These are phyloP conservation scores for Remorina albescens DNA, from an alignment of 2,797 vertebrate species.

Conservation along the genomic window DNA sequence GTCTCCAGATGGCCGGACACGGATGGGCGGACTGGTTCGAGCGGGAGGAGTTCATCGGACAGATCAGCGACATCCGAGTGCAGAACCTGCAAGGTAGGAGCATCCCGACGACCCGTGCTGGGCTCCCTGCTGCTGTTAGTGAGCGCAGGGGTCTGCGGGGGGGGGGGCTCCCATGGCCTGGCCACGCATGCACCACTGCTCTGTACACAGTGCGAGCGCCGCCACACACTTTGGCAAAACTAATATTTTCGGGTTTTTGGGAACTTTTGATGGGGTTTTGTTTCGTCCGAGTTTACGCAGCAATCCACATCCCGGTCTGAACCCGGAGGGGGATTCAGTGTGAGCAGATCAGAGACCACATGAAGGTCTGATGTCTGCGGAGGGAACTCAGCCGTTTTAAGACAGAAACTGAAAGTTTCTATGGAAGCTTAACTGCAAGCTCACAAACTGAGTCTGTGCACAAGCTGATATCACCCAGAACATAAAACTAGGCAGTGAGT, in stretches of 20 bases:
- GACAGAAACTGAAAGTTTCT: not conserved
- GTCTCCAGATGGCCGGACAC: constrained; percentile 89
- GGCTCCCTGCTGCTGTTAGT: no score
- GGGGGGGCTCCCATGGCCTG: constrained; percentile 20
- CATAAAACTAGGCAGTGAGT: not conserved
- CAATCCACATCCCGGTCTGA: no score
- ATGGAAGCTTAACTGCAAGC: not conserved
- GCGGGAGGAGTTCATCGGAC: constrained; percentile 95
- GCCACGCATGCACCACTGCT: constrained; percentile 37
- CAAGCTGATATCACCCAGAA: not conserved
- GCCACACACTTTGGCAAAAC: not conserved
- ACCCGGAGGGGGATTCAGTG: no score
- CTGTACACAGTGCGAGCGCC: not conserved
- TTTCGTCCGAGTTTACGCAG: not conserved
- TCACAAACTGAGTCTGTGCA: not conserved
- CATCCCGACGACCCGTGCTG: not conserved
- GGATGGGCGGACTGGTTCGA: constrained; percentile 96
- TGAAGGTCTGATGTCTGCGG: not conserved
- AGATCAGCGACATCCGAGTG: constrained; percentile 97
- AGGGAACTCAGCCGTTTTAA: not conserved
- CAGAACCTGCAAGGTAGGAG: constrained; percentile 96
- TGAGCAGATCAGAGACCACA: no score
- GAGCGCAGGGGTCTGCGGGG: no score
- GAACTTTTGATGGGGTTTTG: constrained; percentile 10
- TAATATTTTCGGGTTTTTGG: not conserved